Evolutionary conservation across 2,113 vertebrate species (phyloP).

Genomic region (Lynx canadensis): DNA sequence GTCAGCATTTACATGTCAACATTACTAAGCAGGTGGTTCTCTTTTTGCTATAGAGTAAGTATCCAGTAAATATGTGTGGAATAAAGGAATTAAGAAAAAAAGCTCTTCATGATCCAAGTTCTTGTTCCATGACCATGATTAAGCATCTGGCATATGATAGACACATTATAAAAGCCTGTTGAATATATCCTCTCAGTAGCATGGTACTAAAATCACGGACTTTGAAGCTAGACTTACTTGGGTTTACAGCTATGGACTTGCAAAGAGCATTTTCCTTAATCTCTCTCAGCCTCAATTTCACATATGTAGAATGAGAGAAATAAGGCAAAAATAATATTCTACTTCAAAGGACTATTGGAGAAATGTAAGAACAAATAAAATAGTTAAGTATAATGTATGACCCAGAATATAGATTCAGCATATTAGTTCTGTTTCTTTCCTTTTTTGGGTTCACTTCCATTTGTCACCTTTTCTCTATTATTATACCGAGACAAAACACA

Average conservation of each 20-base stretch:
- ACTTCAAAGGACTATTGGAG: background rate
- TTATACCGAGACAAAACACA: constrained; percentile 18
- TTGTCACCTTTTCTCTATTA: constrained; percentile 45
- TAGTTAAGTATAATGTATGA: background rate
- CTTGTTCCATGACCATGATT: background rate
- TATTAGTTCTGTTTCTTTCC: background rate
- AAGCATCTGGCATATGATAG: background rate
- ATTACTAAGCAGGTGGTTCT: background rate
- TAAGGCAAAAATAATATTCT: constrained; percentile 15
- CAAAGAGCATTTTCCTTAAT: background rate
- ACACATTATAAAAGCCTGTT: background rate
- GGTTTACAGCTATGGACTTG: background rate
- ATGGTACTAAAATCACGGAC: background rate
- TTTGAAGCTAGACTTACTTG: background rate
- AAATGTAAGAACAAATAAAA: background rate
- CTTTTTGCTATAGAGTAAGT: background rate
- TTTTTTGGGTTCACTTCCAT: background rate
- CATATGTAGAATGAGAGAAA: background rate
- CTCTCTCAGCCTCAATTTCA: background rate
- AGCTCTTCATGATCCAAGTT: background rate
- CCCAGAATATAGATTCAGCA: background rate
- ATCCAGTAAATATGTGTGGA: constrained; percentile 19
- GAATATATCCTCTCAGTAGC: background rate
- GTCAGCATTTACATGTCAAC: background rate
- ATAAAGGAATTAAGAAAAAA: background rate